These are phyloP conservation scores for Xanthia icteritia DNA, from an alignment of 2,888 invertebrate genomes.

Conservation along the genomic window DNA sequence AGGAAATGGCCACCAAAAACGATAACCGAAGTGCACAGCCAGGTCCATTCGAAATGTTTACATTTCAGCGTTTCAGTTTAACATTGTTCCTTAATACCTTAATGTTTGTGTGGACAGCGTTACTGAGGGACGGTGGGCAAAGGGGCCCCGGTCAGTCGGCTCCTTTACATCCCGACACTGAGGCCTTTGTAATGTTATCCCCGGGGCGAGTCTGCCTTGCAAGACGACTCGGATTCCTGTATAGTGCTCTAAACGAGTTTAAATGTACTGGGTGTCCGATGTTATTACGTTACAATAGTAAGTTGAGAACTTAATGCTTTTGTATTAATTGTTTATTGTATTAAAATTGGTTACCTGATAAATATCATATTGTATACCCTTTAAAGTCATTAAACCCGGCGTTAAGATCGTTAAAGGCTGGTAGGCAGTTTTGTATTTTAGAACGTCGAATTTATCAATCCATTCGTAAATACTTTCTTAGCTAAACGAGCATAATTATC, in stretches of 20 bases:
- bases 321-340: conserved; percentile 2
- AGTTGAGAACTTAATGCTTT: conserved; percentile 24
- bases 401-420: background rate
- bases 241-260: conserved; percentile 62
- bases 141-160: conserved; percentile 60
- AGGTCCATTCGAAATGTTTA: conserved; percentile 40
- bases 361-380: background rate
- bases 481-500: conserved; percentile 22
- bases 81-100: conserved; percentile 58
- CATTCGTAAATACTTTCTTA: background rate
- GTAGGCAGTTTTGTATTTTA: background rate
- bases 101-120: conserved; percentile 59
- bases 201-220: conserved; percentile 57
- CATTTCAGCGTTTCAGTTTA: conserved; percentile 36
- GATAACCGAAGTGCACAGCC: conserved; percentile 26
- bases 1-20: conserved; percentile 20
- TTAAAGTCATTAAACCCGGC: background rate
- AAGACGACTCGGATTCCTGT: conserved; percentile 61
- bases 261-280: conserved; percentile 50
- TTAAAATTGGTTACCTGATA: conserved; percentile 15
- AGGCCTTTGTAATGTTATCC: conserved; percentile 69
- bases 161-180: conserved; percentile 61
- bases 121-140: conserved; percentile 36
- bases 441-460: background rate
- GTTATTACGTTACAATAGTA: conserved; percentile 52